Conservation (phyloP, 2,888 invertebrate species). For the Saturnia japonica region DNA sequence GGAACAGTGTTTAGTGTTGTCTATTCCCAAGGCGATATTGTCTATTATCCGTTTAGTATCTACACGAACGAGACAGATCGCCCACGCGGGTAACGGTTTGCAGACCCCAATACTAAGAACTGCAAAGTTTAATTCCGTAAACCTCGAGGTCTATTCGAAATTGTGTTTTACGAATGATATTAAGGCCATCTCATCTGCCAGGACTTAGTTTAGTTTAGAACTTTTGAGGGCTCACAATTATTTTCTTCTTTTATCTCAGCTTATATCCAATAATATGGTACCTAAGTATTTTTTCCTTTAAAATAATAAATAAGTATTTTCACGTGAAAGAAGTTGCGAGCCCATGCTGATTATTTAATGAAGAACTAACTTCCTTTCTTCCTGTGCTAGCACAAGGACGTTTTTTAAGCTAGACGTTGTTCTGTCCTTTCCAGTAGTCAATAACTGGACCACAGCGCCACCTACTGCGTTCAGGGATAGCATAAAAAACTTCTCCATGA, state of each 20-base stretch:
- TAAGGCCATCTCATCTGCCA: background rate
- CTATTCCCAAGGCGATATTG: constrained; percentile 21
- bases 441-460: too few relatives aligned
- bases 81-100: constrained; percentile 21
- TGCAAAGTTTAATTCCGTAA: constrained; percentile 5
- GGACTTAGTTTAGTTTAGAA: too few relatives aligned
- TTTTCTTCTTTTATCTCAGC: background rate
- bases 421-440: too few relatives aligned
- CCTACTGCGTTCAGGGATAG: too few relatives aligned
- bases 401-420: too few relatives aligned
- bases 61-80: constrained; percentile 21
- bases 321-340: too few relatives aligned
- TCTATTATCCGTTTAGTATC: constrained; percentile 21
- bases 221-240: background rate
- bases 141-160: background rate
- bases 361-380: too few relatives aligned
- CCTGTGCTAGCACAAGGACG: too few relatives aligned
- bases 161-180: constrained; percentile 2
- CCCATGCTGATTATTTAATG: too few relatives aligned
- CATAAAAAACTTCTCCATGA: too few relatives aligned
- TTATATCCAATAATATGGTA: background rate
- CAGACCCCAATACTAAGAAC: constrained; percentile 11
- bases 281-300: too few relatives aligned
- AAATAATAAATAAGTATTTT: too few relatives aligned
- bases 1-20: constrained; percentile 18